Evolutionary conservation across 2,113 vertebrate genomes (phyloP).

Genomic region (Dicaeum eximium): DNA sequence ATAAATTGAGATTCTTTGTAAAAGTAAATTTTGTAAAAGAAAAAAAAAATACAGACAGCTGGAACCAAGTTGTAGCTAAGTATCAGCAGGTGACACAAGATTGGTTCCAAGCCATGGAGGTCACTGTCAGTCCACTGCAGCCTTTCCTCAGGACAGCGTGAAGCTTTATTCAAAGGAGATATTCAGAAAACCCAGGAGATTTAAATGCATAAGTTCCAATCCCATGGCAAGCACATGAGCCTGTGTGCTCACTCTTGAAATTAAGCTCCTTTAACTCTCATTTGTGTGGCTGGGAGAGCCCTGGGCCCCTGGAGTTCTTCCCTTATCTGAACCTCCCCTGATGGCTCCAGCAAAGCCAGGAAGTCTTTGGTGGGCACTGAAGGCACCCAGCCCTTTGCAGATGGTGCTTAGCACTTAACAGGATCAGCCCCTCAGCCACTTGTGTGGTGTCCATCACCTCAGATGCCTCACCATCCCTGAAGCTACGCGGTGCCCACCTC

Average conservation of each 20-base stretch:
- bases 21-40: neutral
- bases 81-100: neutral
- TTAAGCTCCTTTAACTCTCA: constrained; percentile 32
- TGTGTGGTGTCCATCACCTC: constrained; percentile 26
- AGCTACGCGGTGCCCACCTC: neutral
- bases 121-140: neutral
- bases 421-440: constrained; percentile 14
- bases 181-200: neutral
- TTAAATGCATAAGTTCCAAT: constrained; percentile 33
- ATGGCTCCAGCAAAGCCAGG: neutral
- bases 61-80: neutral
- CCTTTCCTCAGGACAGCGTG: neutral
- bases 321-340: neutral
- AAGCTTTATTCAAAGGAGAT: constrained; percentile 36
- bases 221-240: neutral
- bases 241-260: neutral
- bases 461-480: neutral
- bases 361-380: neutral
- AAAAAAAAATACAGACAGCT: neutral
- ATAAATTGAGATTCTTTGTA: neutral
- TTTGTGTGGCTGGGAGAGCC: neutral
- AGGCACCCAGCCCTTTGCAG: neutral
- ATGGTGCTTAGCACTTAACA: constrained; percentile 22
- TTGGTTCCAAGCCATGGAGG: neutral
- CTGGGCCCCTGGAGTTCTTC: neutral